Evolutionary conservation across 92 coral and sea anemone genomes (phyloP), one percentile per base, ranked within the genome.

Genomic region (Phenganax stokvisi): DNA sequence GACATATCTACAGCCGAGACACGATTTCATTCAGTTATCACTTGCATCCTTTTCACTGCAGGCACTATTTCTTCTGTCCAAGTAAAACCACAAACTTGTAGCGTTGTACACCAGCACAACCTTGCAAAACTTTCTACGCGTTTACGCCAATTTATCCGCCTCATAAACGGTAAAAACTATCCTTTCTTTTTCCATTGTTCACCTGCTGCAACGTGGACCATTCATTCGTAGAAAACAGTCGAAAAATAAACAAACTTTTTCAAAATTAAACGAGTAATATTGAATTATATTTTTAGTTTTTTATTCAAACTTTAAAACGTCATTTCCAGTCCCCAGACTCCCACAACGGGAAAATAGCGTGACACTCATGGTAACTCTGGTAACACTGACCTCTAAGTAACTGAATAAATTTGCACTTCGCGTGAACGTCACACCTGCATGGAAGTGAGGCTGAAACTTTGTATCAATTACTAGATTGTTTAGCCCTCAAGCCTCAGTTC

Each of bases 1-100:
- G 73, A 68, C 73, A 68, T 68, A 68, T 68, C 73, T 68, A 11
- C 73, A 30, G 52, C 53, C 29, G 54, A 27, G 20, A 68, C 29
- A 68, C n/a, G 47, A 53, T 53, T 53, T 68, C 73, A 68, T 27
- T 12, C 47, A 68, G 13, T 10, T 53, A 5, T 68, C 73, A 27
- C 12, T 15, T 68, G 73, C 73, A 68, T 68, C 13, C 17, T 27
- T 68, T 68, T 30, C 53, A 12, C 31, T 10, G 54, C 47, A 27
- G 73, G 30, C n/a, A 12, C 53, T 68, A 9, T 30, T 62, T 68
- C 54, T 37, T 68, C 13, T n/a, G 54, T 37, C 27, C 20, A 62
- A 62, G 37, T 3, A 64, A 68, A 27, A 51, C 37, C 10, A 66
- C 73, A 29, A 30, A 30, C n/a, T 37, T 68, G 73, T 25, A 9